These are phyloP conservation scores for Drosophila conformis DNA, from an alignment of 2,888 invertebrate species.

Conservation along the genomic window DNA sequence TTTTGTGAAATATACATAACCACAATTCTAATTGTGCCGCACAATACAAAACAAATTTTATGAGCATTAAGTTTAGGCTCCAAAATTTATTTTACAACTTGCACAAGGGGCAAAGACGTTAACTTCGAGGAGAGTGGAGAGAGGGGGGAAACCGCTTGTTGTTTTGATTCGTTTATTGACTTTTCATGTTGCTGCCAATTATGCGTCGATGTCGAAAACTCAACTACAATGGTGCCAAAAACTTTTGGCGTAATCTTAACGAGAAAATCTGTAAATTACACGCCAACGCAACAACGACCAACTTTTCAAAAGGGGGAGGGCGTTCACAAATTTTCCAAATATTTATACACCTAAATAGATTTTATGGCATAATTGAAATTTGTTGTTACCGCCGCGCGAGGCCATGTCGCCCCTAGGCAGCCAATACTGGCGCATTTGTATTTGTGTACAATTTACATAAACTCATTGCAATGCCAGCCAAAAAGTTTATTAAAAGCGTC, in stretches of 20 bases:
- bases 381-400: slow-evolving; percentile 59
- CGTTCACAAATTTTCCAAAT: slow-evolving; percentile 67
- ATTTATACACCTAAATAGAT: slow-evolving; percentile 79
- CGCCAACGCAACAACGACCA: slow-evolving; percentile 50
- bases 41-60: slow-evolving; percentile 52
- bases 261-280: slow-evolving; percentile 79
- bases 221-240: slow-evolving; percentile 64
- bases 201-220: slow-evolving; percentile 53
- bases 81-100: slow-evolving; percentile 57
- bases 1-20: slow-evolving; percentile 57
- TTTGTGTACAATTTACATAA: slow-evolving; percentile 70
- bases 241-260: slow-evolving; percentile 75
- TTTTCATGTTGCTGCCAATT: slow-evolving; percentile 75
- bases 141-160: slow-evolving; percentile 25
- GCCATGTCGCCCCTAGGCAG: slow-evolving; percentile 7
- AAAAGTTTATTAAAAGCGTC: slow-evolving; percentile 75
- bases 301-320: slow-evolving; percentile 36
- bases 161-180: slow-evolving; percentile 69
- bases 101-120: slow-evolving; percentile 16
- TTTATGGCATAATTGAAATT: slow-evolving; percentile 79
- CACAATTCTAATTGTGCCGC: slow-evolving; percentile 56
- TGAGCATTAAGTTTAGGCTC: slow-evolving; percentile 48
- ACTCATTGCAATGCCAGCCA: slow-evolving; percentile 59
- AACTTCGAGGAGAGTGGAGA: not conserved
- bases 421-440: slow-evolving; percentile 24